These are phyloP conservation scores for Scatophagus argus DNA, from an alignment of 2,113 vertebrate genomes.

Conservation along the genomic window DNA sequence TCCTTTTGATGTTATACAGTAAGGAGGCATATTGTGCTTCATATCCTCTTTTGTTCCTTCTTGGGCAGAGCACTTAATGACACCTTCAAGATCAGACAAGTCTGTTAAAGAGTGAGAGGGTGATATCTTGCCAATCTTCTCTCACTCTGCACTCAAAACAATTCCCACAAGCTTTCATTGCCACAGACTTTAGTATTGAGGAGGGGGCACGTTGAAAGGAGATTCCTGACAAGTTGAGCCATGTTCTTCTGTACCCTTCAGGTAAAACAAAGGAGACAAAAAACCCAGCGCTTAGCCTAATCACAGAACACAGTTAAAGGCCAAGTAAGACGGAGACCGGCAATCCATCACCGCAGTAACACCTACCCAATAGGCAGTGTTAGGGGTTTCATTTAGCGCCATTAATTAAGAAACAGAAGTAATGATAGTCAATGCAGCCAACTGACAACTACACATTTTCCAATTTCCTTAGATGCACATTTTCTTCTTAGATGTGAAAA, in stretches of 20 bases:
- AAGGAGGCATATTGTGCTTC: not conserved
- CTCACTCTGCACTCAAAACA: conserved; percentile 27
- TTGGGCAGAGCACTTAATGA: conserved; percentile 36
- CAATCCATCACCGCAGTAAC: conserved; percentile 28
- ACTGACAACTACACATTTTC: conserved; percentile 18
- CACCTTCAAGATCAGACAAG: conserved; percentile 74
- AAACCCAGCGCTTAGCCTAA: conserved; percentile 32
- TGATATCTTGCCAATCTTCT: conserved; percentile 34
- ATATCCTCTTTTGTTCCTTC: conserved; percentile 32
- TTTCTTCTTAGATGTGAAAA: conserved; percentile 6
- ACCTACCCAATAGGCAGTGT: not conserved
- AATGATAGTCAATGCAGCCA: conserved; percentile 3
- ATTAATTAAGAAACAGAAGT: conserved; percentile 16
- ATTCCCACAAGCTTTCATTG: conserved; percentile 20
- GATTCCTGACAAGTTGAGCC: conserved; percentile 80
- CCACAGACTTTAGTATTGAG: conserved; percentile 22
- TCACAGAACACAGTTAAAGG: conserved; percentile 63
- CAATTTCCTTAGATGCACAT: conserved; percentile 6
- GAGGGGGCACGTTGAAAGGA: conserved; percentile 22
- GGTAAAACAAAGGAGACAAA: conserved; percentile 57
- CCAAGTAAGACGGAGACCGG: conserved; percentile 24
- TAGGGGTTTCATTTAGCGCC: conserved; percentile 2
- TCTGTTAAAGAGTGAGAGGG: conserved; percentile 31
- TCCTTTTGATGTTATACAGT: not conserved
- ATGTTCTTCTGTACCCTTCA: conserved; percentile 51